Base-by-base conservation (phyloP, 2,113 vertebrate species). In the Rostratula benghalensis region DNA sequence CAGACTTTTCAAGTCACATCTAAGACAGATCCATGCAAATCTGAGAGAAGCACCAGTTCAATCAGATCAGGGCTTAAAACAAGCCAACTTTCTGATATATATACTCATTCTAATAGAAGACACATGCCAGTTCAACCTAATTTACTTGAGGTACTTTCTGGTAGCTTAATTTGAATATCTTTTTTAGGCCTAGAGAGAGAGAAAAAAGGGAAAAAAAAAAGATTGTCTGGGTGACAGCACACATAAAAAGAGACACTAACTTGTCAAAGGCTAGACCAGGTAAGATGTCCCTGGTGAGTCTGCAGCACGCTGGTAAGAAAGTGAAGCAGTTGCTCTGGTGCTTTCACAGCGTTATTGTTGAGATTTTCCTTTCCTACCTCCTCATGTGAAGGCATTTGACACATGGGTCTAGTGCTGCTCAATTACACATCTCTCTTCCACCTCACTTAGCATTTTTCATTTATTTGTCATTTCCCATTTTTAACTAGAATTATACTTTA, bases 401-500 rank as follows among this genome's bases (percentile, higher is more conserved):
- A 97, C 95, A 93, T 76, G 87, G 83, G 89, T 91, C 92, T 92
- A 67, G 48, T 90, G 75, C 68, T 96, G 91, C 94, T 95, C 97
- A 97, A 95, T 97, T 97, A 95, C 93, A 97, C 77, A 93, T 95
- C 97, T 95, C 51, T 94, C 97, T 98, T 97, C 94, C 74, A 98
- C 94, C 92, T 85, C 94, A 94, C 89, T 96, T 93, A 97, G 93
- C 82, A 92, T 95, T 97, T 97, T 98, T 96, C 94, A 97, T 75
- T 96, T 97, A 97, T 98, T 97, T 98, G 94, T 97, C 89, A 89
- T 97, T 97, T 97, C 89, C 91, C 91, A 95, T 96, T 96, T 96
- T 97, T 97, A 95, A 83, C 83, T 93, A 89, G 92, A 97, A 96
- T 96, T 95, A 95, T 91, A 75, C 71, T 96, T 97, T 96, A 97